Evolutionary conservation across 2,113 vertebrate species (phyloP).

Genomic region (Zosterops hypoxanthus): DNA sequence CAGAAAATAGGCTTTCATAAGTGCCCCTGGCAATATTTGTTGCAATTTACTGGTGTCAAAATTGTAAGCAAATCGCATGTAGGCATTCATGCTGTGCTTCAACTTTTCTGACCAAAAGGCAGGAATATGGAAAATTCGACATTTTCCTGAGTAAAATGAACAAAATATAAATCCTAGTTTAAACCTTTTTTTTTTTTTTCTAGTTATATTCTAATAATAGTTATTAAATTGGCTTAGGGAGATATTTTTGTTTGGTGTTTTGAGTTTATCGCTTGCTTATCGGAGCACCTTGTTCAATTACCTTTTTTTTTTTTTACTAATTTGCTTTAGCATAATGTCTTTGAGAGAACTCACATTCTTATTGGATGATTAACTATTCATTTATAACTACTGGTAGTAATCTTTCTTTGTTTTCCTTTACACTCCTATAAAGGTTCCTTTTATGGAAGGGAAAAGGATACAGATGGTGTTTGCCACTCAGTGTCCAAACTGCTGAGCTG

Average conservation of each 20-base stretch:
- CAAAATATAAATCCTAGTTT: neutral
- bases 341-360: constrained; percentile 16
- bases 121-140: neutral
- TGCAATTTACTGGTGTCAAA: neutral
- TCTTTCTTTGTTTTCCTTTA: constrained; percentile 68
- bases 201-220: neutral
- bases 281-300: neutral
- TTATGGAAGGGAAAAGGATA: constrained; percentile 75
- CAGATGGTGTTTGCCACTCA: constrained; percentile 71
- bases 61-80: neutral
- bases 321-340: neutral
- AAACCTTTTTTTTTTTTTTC: neutral
- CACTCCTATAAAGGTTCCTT: constrained; percentile 67
- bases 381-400: constrained; percentile 46
- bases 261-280: neutral
- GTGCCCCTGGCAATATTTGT: neutral
- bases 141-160: neutral
- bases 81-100: neutral
- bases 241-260: neutral
- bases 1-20: neutral
- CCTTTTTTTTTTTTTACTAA: neutral
- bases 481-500: constrained; percentile 38
- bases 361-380: constrained; percentile 50
- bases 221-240: neutral
- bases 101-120: neutral